Conservation (phyloP, 2,888 invertebrate species). For the Andrena minutula region DNA sequence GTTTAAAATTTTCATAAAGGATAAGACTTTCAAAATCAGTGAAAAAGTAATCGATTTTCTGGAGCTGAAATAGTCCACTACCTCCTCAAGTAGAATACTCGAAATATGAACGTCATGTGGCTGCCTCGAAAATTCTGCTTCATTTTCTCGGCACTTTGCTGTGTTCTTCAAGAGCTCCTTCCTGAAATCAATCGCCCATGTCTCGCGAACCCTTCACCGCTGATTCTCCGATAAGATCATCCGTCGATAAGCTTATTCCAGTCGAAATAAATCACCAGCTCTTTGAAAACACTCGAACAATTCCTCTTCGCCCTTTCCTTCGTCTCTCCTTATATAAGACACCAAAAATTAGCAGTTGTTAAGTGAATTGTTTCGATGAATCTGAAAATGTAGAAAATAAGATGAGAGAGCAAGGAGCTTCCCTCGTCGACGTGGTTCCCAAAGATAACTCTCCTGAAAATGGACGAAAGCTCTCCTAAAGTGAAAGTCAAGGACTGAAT, state of each 20-base stretch:
- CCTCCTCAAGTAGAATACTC: no score
- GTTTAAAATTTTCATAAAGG: no score
- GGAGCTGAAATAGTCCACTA: no score
- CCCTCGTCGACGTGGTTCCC: background rate
- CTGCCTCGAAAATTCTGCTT: no score
- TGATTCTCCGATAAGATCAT: conserved; percentile 23
- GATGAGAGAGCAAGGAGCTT: background rate
- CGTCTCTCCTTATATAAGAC: background rate
- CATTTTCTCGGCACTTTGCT: background rate
- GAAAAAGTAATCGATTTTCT: no score
- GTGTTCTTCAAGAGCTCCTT: conserved; percentile 6
- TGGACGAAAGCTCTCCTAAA: background rate
- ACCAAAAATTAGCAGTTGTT: background rate
- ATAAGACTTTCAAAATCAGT: no score
- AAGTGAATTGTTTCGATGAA: background rate
- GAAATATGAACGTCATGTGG: no score
- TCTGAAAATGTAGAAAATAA: background rate
- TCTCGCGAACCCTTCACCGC: conserved; percentile 15
- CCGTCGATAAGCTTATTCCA: conserved; percentile 41
- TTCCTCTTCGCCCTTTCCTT: conserved; percentile 2
- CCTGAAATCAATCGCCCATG: conserved; percentile 31
- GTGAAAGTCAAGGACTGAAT: conserved; percentile 35
- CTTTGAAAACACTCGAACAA: no score
- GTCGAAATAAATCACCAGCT: conserved; percentile 27
- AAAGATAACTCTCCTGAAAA: conserved; percentile 5